Percentiles rank a stretch among this genome's conserved stretches.
Conservation (phyloP, 2,113 vertebrate genomes). For the Xyliphius kryptos region DNA sequence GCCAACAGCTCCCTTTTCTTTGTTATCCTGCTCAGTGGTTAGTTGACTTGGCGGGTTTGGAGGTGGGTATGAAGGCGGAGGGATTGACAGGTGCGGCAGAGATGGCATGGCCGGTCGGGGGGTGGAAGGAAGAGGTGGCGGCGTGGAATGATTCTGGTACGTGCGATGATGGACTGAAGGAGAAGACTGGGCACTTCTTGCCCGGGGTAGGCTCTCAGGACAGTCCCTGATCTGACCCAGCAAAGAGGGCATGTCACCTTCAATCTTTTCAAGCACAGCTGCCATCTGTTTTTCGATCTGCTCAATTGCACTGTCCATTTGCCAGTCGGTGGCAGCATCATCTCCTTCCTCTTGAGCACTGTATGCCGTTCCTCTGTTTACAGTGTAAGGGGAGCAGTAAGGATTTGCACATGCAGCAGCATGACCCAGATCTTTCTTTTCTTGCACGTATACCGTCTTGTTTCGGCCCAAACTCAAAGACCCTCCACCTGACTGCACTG, state of each 20-base stretch:
- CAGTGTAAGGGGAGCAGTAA: conserved; percentile 56
- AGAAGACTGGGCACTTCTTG: conserved; percentile 58
- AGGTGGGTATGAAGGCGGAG: conserved; percentile 26
- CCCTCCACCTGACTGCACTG: conserved; percentile 47
- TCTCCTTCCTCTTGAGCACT: conserved; percentile 52
- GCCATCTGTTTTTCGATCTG: conserved; percentile 76
- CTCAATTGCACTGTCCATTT: conserved; percentile 74
- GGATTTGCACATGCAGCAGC: conserved; percentile 52
- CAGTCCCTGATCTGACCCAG: conserved; percentile 72
- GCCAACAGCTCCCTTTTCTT: conserved; percentile 43
- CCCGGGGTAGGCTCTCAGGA: conserved; percentile 50
- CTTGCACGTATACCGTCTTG: conserved; percentile 47
- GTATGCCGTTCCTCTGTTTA: conserved; percentile 53
- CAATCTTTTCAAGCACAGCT: conserved; percentile 72
- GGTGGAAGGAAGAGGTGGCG: conserved; percentile 39
- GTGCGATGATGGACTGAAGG: conserved; percentile 51
- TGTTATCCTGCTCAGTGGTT: conserved; percentile 48
- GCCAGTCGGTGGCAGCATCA: conserved; percentile 60
- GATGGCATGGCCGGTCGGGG: conserved; percentile 20
- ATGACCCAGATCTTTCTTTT: conserved; percentile 43
- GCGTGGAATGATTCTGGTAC: conserved; percentile 48
- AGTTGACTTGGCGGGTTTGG: conserved; percentile 55
- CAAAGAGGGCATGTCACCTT: conserved; percentile 72
- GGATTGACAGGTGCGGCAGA: conserved; percentile 32
- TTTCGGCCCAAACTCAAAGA: conserved; percentile 59